Evolutionary conservation across 64 coral and sea anemone genomes (phyloP).

Genomic region (Pocillopora damicornis): DNA sequence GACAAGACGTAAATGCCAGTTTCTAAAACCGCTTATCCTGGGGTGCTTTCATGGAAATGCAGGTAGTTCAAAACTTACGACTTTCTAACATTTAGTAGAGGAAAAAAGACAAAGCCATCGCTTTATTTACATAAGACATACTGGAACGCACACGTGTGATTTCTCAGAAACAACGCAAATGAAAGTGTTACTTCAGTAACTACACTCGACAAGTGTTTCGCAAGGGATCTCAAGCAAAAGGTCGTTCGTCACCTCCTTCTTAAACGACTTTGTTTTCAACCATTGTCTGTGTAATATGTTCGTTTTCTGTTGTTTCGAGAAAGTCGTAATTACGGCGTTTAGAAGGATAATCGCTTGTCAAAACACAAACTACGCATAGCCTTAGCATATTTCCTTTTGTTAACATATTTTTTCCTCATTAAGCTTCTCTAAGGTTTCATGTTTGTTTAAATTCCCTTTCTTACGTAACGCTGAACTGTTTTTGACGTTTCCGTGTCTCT

Average conservation of each 20-base stretch:
- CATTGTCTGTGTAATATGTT: not conserved
- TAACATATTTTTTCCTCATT: constrained; percentile 16
- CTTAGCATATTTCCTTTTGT: constrained; percentile 16
- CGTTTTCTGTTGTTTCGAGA: constrained; percentile 2
- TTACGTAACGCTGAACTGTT: not conserved
- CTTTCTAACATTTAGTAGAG: not conserved
- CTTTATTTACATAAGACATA: constrained; percentile 13
- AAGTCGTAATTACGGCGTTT: constrained; percentile 14
- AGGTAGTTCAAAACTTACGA: not conserved
- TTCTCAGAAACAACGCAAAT: not conserved
- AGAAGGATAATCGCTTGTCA: constrained; percentile 25
- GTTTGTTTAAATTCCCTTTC: constrained; percentile 22
- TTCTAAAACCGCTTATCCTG: constrained; percentile 34
- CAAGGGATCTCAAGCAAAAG: not conserved
- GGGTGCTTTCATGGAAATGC: constrained; percentile 30
- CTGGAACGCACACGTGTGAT: not conserved
- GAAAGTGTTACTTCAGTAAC: not conserved
- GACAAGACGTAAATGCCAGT: constrained; percentile 28
- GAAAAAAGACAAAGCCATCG: not conserved
- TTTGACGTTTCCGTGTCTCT: not conserved
- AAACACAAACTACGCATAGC: constrained; percentile 6
- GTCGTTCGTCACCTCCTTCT: constrained; percentile 2
- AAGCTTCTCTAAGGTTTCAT: constrained; percentile 9
- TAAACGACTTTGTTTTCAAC: not conserved
- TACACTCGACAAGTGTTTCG: not conserved